Evolutionary conservation across 2,113 vertebrate genomes (phyloP).

Genomic region (Panurus biarmicus): DNA sequence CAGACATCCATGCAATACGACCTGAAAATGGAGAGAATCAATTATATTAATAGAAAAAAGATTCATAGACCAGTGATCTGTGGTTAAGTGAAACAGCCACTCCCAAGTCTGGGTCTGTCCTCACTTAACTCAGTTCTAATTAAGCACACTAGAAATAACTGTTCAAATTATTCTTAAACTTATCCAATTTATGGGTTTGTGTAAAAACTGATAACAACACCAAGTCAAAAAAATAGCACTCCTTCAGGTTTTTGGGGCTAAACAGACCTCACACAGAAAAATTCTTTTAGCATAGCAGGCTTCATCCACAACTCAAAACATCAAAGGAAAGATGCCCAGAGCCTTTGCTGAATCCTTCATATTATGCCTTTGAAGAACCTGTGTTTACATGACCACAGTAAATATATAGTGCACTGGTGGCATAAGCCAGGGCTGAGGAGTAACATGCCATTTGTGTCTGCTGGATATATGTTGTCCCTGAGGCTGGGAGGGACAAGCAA

Average conservation of each 20-base stretch:
- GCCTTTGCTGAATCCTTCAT: not conserved
- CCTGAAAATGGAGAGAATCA: not conserved
- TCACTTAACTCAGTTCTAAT: constrained; percentile 18
- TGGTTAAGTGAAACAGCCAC: not conserved
- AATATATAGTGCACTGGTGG: not conserved
- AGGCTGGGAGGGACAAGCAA: not conserved
- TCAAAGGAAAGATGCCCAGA: not conserved
- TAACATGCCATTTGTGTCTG: not conserved
- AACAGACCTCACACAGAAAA: not conserved
- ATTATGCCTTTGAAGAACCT: not conserved
- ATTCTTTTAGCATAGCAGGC: not conserved
- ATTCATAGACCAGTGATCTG: not conserved
- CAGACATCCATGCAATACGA: not conserved
- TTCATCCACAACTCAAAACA: not conserved
- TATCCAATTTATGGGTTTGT: not conserved
- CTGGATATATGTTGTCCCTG: not conserved
- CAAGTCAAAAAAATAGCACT: not conserved
- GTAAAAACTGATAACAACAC: not conserved
- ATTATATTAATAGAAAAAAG: not conserved
- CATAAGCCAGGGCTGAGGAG: not conserved
- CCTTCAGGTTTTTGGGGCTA: not conserved
- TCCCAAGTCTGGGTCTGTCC: not conserved
- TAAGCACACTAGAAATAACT: not conserved
- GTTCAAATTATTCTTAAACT: constrained; percentile 2
- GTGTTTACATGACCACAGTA: not conserved